Conservation (phyloP, 2,888 invertebrate genomes). For the Melikaiella ostensackeni region DNA sequence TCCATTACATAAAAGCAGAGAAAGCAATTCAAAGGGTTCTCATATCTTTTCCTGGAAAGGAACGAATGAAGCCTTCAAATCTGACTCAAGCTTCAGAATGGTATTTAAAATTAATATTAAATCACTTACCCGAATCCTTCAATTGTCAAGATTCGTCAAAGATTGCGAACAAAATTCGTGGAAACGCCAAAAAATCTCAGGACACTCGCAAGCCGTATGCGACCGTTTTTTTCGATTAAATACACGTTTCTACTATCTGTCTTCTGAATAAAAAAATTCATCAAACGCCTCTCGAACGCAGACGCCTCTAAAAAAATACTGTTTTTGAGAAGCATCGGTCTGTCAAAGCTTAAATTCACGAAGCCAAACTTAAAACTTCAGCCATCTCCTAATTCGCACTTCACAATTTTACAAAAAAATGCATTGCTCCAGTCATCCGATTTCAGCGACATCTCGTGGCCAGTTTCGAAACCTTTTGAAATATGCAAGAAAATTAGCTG, state of each 20-base stretch:
- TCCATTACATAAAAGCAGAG: constrained; percentile 31
- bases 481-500: not conserved
- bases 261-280: constrained; percentile 12
- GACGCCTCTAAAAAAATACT: not conserved
- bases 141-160: constrained; percentile 27
- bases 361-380: constrained; percentile 26
- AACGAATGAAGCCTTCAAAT: not conserved
- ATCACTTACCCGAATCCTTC: constrained; percentile 20
- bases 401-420: constrained; percentile 32
- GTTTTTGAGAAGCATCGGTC: constrained; percentile 36
- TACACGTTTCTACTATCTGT: constrained; percentile 1
- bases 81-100: not conserved
- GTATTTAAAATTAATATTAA: not conserved
- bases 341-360: constrained; percentile 2
- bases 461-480: not conserved
- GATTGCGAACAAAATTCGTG: constrained; percentile 14
- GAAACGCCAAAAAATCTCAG: constrained; percentile 26
- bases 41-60: not conserved
- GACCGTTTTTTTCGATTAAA: constrained; percentile 6
- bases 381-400: constrained; percentile 36
- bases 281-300: constrained; percentile 16
- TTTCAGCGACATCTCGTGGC: constrained; percentile 2
- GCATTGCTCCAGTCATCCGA: constrained; percentile 2
- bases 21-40: constrained; percentile 13
- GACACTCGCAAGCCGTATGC: constrained; percentile 28